phyloP scores from a whole-genome alignment of 2,113 vertebrate species.

The Entomyzon cyanotis region DNA sequence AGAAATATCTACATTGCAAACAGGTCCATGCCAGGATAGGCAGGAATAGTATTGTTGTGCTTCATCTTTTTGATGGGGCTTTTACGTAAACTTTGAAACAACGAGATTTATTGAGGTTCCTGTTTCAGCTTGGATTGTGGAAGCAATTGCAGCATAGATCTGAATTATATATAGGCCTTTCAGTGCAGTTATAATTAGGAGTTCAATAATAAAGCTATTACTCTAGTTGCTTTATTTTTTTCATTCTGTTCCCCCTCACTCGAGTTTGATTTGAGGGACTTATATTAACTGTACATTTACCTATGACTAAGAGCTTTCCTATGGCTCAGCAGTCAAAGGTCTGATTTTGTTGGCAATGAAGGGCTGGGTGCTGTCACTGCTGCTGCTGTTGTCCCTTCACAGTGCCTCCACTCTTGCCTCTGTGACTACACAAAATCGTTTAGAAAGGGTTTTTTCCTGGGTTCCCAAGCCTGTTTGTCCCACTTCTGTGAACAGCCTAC shows the following conservation, averaged over 20 bases:
- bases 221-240: not conserved
- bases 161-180: not conserved
- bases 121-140: not conserved
- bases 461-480: not conserved
- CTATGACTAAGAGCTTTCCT: not conserved
- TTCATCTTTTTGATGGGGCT: not conserved
- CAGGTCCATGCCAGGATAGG: not conserved
- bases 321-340: not conserved
- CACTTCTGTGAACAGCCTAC: not conserved
- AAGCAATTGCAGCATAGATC: not conserved
- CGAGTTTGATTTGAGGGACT: not conserved
- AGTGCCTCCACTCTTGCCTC: not conserved
- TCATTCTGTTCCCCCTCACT: not conserved
- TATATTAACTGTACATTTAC: not conserved
- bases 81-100: not conserved
- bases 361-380: not conserved
- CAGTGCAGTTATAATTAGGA: not conserved
- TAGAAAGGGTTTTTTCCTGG: accelerated
- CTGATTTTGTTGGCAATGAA: not conserved
- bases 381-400: not conserved
- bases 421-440: not conserved
- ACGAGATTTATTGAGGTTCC: not conserved
- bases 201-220: not conserved
- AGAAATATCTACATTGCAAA: not conserved
- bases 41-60: not conserved